A percentile compares a stretch with the other conserved stretches of the same genome.
Conservation (phyloP, 2,113 vertebrate species). For the Phylloscopus trochiloides region DNA sequence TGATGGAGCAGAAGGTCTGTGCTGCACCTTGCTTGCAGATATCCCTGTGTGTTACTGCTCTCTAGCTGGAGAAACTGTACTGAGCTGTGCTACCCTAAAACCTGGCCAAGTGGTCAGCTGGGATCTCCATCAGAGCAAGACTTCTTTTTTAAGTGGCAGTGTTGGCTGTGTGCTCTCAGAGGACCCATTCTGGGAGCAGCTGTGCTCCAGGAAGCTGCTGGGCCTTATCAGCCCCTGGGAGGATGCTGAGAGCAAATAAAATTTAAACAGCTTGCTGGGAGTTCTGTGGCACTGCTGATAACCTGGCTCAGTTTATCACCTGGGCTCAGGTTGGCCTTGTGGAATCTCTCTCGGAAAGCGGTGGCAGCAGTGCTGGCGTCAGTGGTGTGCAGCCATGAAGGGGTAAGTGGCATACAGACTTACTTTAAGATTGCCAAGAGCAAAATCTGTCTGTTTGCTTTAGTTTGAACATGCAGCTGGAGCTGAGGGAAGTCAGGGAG, state of each 20-base stretch:
- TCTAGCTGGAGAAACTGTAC: not conserved
- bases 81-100: not conserved
- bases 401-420: rapidly evolving
- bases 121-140: not conserved
- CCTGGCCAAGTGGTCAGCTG: not conserved
- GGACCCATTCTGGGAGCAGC: not conserved
- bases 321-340: not conserved
- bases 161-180: not conserved
- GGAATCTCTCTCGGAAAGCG: not conserved
- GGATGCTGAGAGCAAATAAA: not conserved
- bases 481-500: not conserved
- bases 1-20: not conserved
- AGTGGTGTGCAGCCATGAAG: not conserved
- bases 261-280: not conserved
- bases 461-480: not conserved
- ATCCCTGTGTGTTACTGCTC: not conserved
- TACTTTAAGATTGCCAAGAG: not conserved
- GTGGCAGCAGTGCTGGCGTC: not conserved
- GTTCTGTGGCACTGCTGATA: not conserved
- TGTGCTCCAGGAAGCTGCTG: not conserved
- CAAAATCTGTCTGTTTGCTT: not conserved
- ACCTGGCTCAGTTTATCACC: not conserved
- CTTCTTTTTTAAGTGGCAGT: not conserved
- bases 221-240: not conserved
- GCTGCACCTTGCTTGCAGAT: not conserved